Base-by-base conservation (phyloP, 2,888 invertebrate species). In the Sminthurides aquaticus region DNA sequence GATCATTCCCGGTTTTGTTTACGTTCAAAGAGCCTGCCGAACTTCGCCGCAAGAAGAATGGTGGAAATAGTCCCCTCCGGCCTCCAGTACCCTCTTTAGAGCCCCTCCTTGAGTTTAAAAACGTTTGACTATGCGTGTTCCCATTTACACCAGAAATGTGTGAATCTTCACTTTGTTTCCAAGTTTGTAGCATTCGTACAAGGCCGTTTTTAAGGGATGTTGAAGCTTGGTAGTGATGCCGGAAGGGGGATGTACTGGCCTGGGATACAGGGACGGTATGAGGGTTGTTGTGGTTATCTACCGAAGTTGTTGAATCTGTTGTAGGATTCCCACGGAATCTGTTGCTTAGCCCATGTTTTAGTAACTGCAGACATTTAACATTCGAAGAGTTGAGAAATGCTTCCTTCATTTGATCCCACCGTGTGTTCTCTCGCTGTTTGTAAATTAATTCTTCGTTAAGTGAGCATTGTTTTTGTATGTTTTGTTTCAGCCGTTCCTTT, bases 401-500 rank as follows among this genome's bases (percentile, higher is more conserved):
- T 75, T 89, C 88, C 57, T 85, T 84, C 71, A 89, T 84, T 83
- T 66, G 84, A 82, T 76, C 84, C 79, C 73, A 75, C 25, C 71
- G 43, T 5, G 66, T 74, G 61, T 66, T 72, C 24, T 72, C 74
- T 52, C 70, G 66, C 57, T 74, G 72, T 29, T 73, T 75, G 77
- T 85, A 90, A 64, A 92, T 85, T 67, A 91, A 85, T 67, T 92
- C 90, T 78, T 92, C 92, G 77, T 92, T 91, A 18, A 92, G 80
- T 3, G 91, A 91, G 26, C 90, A 89, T 79, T 92, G 92, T 77
- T 92, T 92, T 77, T 89, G 90, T 72, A 91, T 91, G 76, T 91
- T 89, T 76, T 87, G 87, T 65, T 89, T 83, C 24, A 92, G 65
- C 52, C 84, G 57, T 77, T 91, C 91, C 75, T 91, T 91, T 77